Percentiles rank a stretch among this genome's conserved stretches.
Evolutionary conservation across 2,113 vertebrate genomes (phyloP).

Genomic region (Callipepla californica): DNA sequence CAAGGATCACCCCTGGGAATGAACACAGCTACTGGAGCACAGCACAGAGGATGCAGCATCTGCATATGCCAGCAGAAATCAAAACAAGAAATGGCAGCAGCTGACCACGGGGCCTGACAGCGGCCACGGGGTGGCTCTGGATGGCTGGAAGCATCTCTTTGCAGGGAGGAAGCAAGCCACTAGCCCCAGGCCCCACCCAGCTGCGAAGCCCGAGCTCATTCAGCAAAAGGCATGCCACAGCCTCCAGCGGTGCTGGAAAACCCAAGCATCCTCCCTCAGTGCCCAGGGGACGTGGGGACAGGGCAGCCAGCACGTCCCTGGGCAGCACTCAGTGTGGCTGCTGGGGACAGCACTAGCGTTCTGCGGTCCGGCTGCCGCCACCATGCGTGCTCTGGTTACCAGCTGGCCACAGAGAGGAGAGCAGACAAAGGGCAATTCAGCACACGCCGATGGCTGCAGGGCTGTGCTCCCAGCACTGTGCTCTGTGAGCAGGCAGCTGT

Average conservation of each 20-base stretch:
- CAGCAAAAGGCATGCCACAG: background rate
- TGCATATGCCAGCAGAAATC: rapidly evolving
- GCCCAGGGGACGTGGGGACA: background rate
- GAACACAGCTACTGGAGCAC: background rate
- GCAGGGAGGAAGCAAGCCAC: background rate
- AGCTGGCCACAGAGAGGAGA: slow-evolving; percentile 1
- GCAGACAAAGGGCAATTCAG: slow-evolving; percentile 64
- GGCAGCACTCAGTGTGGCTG: background rate
- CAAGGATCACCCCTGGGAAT: background rate
- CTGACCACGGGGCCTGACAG: background rate
- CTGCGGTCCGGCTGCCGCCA: background rate
- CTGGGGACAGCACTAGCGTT: rapidly evolving
- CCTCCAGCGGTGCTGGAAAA: background rate
- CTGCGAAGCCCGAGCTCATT: background rate
- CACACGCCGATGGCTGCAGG: background rate
- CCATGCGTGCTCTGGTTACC: background rate
- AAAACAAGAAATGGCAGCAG: background rate
- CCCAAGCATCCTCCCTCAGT: background rate
- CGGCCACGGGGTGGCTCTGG: rapidly evolving
- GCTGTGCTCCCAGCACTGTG: background rate
- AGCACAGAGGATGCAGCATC: background rate
- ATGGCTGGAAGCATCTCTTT: background rate
- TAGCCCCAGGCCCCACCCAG: background rate
- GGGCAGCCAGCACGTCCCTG: background rate
- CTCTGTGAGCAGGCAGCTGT: background rate